Conservation (phyloP, 2,888 invertebrate species). For the Erynnis tages region DNA sequence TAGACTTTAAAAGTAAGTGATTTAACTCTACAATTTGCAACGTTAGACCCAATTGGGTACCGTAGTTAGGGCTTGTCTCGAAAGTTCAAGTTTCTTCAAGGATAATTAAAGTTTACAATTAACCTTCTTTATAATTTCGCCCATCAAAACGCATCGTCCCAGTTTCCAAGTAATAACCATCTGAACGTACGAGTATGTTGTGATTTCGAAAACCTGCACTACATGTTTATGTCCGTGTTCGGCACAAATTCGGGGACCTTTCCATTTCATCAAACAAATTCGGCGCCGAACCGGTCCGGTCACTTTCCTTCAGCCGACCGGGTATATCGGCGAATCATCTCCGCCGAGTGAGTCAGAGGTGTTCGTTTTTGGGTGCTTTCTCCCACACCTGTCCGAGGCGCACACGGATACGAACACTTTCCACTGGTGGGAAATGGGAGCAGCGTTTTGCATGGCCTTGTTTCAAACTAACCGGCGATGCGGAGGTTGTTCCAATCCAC, state of each 20-base stretch:
- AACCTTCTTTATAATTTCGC: not conserved
- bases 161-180: not conserved
- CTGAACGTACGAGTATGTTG: not conserved
- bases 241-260: constrained; percentile 23
- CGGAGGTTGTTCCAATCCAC: constrained; percentile 34
- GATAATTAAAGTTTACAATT: too few relatives aligned
- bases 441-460: constrained; percentile 76
- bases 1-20: too few relatives aligned
- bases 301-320: constrained; percentile 59
- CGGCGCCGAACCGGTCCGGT: constrained; percentile 64
- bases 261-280: constrained; percentile 40
- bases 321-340: constrained; percentile 50
- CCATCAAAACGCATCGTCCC: not conserved
- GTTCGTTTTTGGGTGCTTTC: constrained; percentile 76
- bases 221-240: not conserved
- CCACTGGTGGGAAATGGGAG: constrained; percentile 75
- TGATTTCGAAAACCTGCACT: constrained; percentile 8
- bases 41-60: too few relatives aligned
- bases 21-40: too few relatives aligned
- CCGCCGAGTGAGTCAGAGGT: constrained; percentile 65
- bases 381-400: constrained; percentile 69
- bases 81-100: too few relatives aligned
- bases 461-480: constrained; percentile 51
- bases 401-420: constrained; percentile 76
- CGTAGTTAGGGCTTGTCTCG: too few relatives aligned